Conservation (phyloP, 2,113 vertebrate genomes). For the Charina bottae region DNA sequence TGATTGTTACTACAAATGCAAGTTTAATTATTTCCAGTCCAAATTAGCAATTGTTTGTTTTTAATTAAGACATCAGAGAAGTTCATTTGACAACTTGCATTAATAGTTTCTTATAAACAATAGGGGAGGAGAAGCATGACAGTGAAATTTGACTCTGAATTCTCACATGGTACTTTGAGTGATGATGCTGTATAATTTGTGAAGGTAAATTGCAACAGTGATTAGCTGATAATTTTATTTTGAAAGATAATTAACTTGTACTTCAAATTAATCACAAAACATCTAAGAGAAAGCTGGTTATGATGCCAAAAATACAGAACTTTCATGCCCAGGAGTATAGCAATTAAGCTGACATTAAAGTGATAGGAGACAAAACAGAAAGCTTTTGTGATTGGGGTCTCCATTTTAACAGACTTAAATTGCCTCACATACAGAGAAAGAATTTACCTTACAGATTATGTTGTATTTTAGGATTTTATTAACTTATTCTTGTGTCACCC, state of each 20-base stretch:
- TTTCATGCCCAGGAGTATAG: slow-evolving; percentile 18
- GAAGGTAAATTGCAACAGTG: slow-evolving; percentile 49
- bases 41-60: slow-evolving; percentile 4
- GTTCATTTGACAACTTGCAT: background rate
- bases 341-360: slow-evolving; percentile 34
- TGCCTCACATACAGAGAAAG: background rate
- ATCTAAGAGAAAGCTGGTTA: slow-evolving; percentile 40
- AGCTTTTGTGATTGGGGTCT: background rate
- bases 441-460: background rate
- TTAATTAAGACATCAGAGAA: background rate
- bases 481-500: background rate
- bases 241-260: slow-evolving; percentile 50
- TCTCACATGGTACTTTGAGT: background rate
- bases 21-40: background rate
- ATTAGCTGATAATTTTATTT: slow-evolving; percentile 56
- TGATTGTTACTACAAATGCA: background rate
- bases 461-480: background rate
- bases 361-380: background rate
- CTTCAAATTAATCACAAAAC: slow-evolving; percentile 45
- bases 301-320: slow-evolving; percentile 4
- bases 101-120: background rate
- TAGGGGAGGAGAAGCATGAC: background rate
- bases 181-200: slow-evolving; percentile 17
- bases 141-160: background rate
- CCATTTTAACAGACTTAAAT: background rate